These are phyloP conservation scores for Lapara coniferarum DNA, from an alignment of 2,888 invertebrate species.

Conservation along the genomic window DNA sequence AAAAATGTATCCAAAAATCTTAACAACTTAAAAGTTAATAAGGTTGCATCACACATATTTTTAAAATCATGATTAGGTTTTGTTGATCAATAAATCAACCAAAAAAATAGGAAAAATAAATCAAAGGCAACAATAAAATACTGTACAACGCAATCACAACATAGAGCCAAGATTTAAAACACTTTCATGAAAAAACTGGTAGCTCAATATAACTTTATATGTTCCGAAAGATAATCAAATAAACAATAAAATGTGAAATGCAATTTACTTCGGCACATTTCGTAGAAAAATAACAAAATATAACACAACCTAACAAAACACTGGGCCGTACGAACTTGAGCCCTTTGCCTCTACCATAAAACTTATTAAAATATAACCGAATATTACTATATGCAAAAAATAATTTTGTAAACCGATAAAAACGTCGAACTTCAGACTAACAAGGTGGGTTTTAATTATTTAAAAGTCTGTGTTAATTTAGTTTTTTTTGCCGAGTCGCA, in stretches of 20 bases:
- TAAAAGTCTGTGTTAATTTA: slow-evolving; percentile 77
- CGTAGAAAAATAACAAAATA: slow-evolving; percentile 35
- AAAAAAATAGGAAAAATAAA: not conserved
- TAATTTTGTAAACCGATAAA: slow-evolving; percentile 51
- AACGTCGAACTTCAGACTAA: slow-evolving; percentile 66
- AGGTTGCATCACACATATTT: no score
- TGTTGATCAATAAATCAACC: not conserved
- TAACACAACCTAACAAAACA: slow-evolving; percentile 23
- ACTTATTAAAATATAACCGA: slow-evolving; percentile 27
- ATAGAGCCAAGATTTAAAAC: slow-evolving; percentile 16
- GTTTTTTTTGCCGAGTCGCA: slow-evolving; percentile 59
- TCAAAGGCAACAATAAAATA: not conserved
- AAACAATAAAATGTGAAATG: slow-evolving; percentile 72
- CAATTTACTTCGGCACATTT: slow-evolving; percentile 67
- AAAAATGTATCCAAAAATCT: no score
- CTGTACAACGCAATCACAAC: not conserved
- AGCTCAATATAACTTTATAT: slow-evolving; percentile 46
- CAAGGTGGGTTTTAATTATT: slow-evolving; percentile 81
- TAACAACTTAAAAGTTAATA: no score
- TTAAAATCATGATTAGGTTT: not conserved
- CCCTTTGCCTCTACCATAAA: slow-evolving; percentile 38
- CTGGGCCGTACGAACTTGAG: slow-evolving; percentile 33
- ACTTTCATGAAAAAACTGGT: slow-evolving; percentile 42
- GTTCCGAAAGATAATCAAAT: slow-evolving; percentile 64
- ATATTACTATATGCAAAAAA: slow-evolving; percentile 37